phyloP scores from a whole-genome alignment of 1,140 invertebrate genomes.

The Anastrepha obliqua region DNA sequence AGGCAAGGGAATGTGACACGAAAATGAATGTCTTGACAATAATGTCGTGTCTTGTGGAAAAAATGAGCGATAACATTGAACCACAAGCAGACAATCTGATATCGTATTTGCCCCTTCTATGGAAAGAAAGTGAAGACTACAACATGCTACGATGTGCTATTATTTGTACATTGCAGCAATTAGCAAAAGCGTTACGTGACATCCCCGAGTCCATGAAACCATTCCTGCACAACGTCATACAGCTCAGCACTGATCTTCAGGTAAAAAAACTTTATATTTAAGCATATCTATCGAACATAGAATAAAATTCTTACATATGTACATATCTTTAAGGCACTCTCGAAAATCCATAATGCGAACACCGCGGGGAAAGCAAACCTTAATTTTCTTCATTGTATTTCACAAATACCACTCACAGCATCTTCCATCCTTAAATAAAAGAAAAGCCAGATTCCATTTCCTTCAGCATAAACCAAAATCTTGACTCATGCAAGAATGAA shows the following conservation, averaged over 20 bases:
- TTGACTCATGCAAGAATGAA: too few species aligned
- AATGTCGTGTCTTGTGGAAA: conserved; percentile 91
- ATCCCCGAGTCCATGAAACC: conserved; percentile 79
- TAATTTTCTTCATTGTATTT: too few species aligned
- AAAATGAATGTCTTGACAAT: conserved; percentile 95
- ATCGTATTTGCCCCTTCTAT: conserved; percentile 89
- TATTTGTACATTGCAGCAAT: conserved; percentile 83
- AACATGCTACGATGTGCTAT: conserved; percentile 95
- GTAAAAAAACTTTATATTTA: conserved; percentile 55
- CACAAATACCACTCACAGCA: too few species aligned
- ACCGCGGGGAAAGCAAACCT: too few species aligned
- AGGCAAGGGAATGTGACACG: conserved; percentile 93
- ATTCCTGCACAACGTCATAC: conserved; percentile 86
- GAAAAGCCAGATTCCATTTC: too few species aligned
- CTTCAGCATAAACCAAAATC: too few species aligned
- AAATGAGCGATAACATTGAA: conserved; percentile 84
- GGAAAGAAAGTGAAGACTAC: conserved; percentile 90
- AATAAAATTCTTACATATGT: too few species aligned
- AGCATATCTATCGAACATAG: too few species aligned
- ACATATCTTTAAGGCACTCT: too few species aligned
- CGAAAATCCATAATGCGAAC: too few species aligned
- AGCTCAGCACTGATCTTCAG: conserved; percentile 86
- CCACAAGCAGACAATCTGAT: conserved; percentile 82
- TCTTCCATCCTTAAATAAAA: too few species aligned
- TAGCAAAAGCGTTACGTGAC: conserved; percentile 79